phyloP scores from a whole-genome alignment of 2,113 vertebrate genomes.

The Plectropomus leopardus region DNA sequence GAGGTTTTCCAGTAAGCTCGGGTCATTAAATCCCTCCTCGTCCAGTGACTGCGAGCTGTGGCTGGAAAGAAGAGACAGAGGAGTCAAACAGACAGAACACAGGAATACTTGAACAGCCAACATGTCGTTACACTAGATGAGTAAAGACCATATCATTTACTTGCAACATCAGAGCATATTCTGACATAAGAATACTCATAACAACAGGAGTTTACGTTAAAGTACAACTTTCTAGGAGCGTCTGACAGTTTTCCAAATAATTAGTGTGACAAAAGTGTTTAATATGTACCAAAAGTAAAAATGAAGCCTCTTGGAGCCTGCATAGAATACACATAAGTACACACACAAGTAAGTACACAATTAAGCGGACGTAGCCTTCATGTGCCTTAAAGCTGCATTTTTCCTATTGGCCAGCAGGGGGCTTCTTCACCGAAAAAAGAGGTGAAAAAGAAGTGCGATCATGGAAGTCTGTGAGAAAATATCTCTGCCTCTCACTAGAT shows the following conservation, averaged over 20 bases:
- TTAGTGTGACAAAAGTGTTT: background rate
- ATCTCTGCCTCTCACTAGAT: no score
- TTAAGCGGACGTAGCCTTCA: no score
- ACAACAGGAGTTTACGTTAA: background rate
- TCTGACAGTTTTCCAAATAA: background rate
- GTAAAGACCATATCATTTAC: background rate
- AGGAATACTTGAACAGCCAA: constrained; percentile 21
- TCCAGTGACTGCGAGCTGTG: constrained; percentile 89
- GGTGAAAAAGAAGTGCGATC: no score
- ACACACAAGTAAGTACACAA: no score
- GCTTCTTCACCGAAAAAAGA: no score
- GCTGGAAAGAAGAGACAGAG: constrained; percentile 81
- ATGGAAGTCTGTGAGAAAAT: no score
- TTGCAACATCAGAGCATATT: background rate
- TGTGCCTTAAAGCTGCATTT: no score
- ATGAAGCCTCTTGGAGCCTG: background rate
- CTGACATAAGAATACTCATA: background rate
- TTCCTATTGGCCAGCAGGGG: no score
- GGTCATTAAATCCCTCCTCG: constrained; percentile 92
- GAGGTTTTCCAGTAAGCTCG: constrained; percentile 95
- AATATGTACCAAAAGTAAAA: background rate
- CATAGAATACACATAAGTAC: background rate
- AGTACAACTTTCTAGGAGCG: background rate
- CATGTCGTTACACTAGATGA: background rate
- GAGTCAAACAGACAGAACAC: constrained; percentile 50